These are phyloP conservation scores for Drosophila gaucha DNA, from an alignment of 2,888 invertebrate genomes.

Conservation along the genomic window DNA sequence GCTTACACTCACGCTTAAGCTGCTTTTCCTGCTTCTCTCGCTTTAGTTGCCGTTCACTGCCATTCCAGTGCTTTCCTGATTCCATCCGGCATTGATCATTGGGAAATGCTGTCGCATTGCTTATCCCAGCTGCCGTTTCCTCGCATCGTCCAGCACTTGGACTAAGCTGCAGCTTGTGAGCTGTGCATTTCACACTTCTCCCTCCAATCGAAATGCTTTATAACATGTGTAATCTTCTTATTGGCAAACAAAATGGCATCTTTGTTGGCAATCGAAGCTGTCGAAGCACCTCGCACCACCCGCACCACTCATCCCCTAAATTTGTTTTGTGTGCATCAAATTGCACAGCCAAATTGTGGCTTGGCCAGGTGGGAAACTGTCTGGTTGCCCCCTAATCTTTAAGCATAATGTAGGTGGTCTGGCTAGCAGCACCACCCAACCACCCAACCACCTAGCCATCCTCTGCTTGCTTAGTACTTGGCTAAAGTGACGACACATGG, in stretches of 20 bases:
- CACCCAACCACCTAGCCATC: background rate
- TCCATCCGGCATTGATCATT: conserved; percentile 12
- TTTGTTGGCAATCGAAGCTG: conserved; percentile 46
- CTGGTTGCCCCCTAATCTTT: conserved; percentile 45
- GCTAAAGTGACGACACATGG: conserved; percentile 76
- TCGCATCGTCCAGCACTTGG: conserved; percentile 4
- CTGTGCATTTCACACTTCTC: conserved; percentile 11
- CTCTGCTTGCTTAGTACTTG: conserved; percentile 47
- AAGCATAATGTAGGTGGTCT: conserved; percentile 33
- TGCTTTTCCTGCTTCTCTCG: too few relatives aligned
- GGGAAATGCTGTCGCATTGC: background rate
- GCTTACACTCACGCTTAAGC: too few relatives aligned
- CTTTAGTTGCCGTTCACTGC: background rate
- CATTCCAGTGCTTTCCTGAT: background rate
- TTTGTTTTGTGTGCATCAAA: conserved; percentile 71
- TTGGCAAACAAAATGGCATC: conserved; percentile 59
- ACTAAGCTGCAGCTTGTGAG: conserved; percentile 9
- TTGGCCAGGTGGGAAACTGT: conserved; percentile 34
- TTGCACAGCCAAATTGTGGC: conserved; percentile 71
- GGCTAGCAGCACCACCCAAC: background rate
- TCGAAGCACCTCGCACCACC: conserved; percentile 7
- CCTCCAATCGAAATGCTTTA: conserved; percentile 6
- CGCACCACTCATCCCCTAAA: conserved; percentile 43
- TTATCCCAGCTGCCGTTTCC: background rate
- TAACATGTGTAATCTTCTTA: conserved; percentile 59